These are phyloP conservation scores for Geophilus truncorum DNA, from an alignment of 2,888 invertebrate species.

Conservation along the genomic window DNA sequence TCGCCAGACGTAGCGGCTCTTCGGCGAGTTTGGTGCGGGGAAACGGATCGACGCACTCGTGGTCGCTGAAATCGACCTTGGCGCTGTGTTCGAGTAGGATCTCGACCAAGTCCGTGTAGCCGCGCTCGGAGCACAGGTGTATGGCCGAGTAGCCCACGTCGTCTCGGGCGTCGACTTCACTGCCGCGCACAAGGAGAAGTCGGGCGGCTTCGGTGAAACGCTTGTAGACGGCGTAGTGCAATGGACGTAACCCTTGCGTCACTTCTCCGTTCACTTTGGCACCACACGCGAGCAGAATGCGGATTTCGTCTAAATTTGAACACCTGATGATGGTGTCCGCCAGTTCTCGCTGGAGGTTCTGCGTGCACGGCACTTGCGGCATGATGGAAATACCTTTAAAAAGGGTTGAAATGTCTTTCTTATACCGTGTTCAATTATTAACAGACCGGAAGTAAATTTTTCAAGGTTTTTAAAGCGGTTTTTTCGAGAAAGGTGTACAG, in stretches of 20 bases:
- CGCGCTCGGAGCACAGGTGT: conserved; percentile 62
- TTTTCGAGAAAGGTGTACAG: no score
- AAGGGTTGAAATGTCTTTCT: no score
- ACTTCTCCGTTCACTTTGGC: conserved; percentile 74
- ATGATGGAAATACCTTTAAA: conserved; percentile 33
- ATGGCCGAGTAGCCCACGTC: conserved; percentile 88
- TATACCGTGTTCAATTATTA: no score
- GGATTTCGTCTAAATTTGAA: conserved; percentile 78
- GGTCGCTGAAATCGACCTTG: conserved; percentile 66
- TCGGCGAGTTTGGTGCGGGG: conserved; percentile 53
- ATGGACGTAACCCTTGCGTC: conserved; percentile 76
- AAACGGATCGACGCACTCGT: conserved; percentile 42
- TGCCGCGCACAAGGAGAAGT: conserved; percentile 71
- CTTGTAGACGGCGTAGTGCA: conserved; percentile 91
- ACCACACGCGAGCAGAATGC: conserved; percentile 77
- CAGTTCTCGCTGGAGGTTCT: conserved; percentile 67
- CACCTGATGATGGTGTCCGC: conserved; percentile 85
- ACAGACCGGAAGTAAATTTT: not conserved
- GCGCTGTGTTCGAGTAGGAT: conserved; percentile 71
- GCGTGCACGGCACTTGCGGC: conserved; percentile 40
- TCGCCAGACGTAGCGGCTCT: conserved; percentile 81
- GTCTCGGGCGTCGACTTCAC: conserved; percentile 74
- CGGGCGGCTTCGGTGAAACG: conserved; percentile 68
- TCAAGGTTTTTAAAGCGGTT: not conserved
- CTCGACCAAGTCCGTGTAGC: conserved; percentile 48